These are phyloP conservation scores for Hoplodrina blanda DNA, from an alignment of 2,888 invertebrate species.

Conservation along the genomic window DNA sequence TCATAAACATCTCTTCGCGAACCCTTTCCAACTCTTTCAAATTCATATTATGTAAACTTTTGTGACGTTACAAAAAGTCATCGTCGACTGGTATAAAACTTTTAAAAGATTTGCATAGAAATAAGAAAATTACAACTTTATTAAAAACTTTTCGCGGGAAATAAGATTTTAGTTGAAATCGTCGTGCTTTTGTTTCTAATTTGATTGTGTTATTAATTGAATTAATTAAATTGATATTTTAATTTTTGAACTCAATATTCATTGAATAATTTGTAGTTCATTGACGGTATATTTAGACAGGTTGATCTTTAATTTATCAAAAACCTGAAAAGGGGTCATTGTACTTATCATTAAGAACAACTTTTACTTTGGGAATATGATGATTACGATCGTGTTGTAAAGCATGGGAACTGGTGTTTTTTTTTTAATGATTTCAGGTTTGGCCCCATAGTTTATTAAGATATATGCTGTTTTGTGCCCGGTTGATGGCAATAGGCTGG, in stretches of 20 bases:
- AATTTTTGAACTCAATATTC: not conserved
- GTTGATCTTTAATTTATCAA: too few species aligned
- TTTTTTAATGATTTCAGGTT: too few species aligned
- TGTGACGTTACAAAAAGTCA: slow-evolving; percentile 49
- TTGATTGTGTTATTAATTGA: slow-evolving; percentile 11
- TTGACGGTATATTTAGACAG: too few species aligned
- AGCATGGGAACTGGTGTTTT: too few species aligned
- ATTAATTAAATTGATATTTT: slow-evolving; percentile 6
- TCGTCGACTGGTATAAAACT: slow-evolving; percentile 42
- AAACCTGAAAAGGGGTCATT: too few species aligned
- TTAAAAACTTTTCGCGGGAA: slow-evolving; percentile 48
- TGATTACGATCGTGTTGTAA: too few species aligned
- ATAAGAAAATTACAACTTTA: slow-evolving; percentile 63
- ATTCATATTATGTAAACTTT: slow-evolving; percentile 51
- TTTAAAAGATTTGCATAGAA: slow-evolving; percentile 64
- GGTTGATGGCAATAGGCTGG: too few species aligned
- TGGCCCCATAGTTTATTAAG: too few species aligned
- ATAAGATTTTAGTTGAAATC: slow-evolving; percentile 18
- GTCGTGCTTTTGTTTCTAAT: slow-evolving; percentile 15
- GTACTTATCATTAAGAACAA: too few species aligned
- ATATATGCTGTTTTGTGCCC: too few species aligned
- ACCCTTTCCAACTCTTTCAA: slow-evolving; percentile 35
- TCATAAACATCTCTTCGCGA: not conserved
- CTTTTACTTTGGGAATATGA: too few species aligned
- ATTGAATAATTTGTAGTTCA: not conserved